These are phyloP conservation scores for Emydura subglobosa DNA, from an alignment of 2,113 vertebrate genomes.

Conservation along the genomic window DNA sequence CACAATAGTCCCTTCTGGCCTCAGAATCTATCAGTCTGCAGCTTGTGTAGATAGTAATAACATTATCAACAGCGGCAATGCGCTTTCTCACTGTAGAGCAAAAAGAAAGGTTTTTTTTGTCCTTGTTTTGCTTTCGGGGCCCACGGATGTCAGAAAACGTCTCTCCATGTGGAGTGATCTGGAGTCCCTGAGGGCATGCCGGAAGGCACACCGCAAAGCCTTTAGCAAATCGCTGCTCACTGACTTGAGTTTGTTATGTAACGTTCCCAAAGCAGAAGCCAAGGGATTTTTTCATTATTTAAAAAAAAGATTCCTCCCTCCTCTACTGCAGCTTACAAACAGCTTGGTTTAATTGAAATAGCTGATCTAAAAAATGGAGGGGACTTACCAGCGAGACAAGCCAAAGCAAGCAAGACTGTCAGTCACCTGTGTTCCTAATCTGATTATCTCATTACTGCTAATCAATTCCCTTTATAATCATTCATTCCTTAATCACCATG, in stretches of 20 bases:
- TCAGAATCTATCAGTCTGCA: background rate
- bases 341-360: background rate
- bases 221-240: background rate
- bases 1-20: background rate
- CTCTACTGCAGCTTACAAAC: background rate
- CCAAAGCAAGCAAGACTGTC: background rate
- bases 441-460: background rate
- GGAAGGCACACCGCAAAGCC: background rate
- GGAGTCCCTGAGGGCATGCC: background rate
- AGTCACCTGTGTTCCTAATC: background rate
- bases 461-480: slow-evolving; percentile 4
- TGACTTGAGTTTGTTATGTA: background rate
- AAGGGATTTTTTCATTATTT: background rate
- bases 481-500: background rate
- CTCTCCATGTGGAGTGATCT: background rate
- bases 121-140: background rate
- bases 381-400: background rate
- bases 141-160: background rate
- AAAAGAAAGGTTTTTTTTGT: background rate
- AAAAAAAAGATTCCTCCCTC: background rate
- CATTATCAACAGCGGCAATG: background rate
- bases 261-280: background rate
- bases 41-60: background rate
- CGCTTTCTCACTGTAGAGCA: background rate
- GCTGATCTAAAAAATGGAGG: background rate